A percentile compares a stretch with the other conserved stretches of the same genome.
phyloP scores from a whole-genome alignment of 2,888 invertebrate species.

The Neuroscelio doddi region DNA sequence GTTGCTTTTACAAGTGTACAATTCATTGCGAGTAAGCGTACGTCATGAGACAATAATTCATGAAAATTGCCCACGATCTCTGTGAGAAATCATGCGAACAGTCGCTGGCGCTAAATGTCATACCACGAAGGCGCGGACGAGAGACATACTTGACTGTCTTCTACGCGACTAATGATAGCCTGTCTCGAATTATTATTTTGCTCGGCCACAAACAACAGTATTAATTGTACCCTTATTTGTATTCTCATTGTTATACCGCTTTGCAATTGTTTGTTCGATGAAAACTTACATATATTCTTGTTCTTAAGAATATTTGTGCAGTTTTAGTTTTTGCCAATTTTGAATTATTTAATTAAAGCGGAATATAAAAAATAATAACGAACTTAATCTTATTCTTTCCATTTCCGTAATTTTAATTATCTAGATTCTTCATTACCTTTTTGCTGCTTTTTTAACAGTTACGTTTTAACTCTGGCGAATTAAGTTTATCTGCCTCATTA shows the following conservation, averaged over 20 bases:
- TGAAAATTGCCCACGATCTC: constrained; percentile 36
- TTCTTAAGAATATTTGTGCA: too few species aligned
- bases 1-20: constrained; percentile 7
- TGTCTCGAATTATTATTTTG: not conserved
- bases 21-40: constrained; percentile 2
- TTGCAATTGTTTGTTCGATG: not conserved
- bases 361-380: too few species aligned
- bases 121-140: constrained; percentile 16
- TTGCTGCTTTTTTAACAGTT: too few species aligned
- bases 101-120: constrained; percentile 41
- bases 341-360: too few species aligned
- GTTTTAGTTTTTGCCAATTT: too few species aligned
- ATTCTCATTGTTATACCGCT: constrained; percentile 6
- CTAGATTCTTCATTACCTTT: too few species aligned
- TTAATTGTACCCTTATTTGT: constrained; percentile 4
- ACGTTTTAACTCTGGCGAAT: too few species aligned
- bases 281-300: too few species aligned
- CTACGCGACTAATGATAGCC: not conserved
- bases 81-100: constrained; percentile 29
- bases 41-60: constrained; percentile 35
- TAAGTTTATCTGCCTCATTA: too few species aligned
- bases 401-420: too few species aligned
- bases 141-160: constrained; percentile 4
- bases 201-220: not conserved
- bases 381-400: too few species aligned